Percentiles rank a stretch among this genome's conserved stretches.
Conservation (phyloP, 2,797 vertebrate species). For the Rhinoraja longicauda region DNA sequence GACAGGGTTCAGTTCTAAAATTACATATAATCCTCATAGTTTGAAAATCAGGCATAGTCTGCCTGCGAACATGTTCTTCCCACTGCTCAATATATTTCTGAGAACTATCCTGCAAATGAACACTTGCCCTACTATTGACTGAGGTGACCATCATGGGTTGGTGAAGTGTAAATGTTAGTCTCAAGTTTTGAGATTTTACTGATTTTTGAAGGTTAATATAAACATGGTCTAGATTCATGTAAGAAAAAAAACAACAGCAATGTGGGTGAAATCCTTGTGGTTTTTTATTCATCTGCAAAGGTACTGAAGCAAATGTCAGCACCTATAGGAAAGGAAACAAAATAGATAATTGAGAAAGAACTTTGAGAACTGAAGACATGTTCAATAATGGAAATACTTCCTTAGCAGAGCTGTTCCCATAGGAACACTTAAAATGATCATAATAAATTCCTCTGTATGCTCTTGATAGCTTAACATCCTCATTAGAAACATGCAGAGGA, state of each 20-base stretch:
- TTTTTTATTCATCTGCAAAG: not conserved
- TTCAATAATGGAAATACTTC: not conserved
- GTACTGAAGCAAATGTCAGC: not conserved
- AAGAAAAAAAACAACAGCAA: not conserved
- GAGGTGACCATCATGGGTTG: not conserved
- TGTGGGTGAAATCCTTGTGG: not conserved
- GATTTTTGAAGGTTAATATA: not conserved
- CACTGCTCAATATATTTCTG: not conserved
- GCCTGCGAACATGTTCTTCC: not conserved
- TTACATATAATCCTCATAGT: not conserved
- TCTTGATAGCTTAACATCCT: not conserved
- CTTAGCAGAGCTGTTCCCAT: not conserved
- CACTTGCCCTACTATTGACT: not conserved
- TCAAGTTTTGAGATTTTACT: not conserved
- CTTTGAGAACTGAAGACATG: not conserved
- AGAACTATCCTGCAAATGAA: not conserved
- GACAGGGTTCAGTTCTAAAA: not conserved
- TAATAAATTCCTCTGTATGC: not conserved
- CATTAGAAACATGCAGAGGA: conserved; percentile 8
- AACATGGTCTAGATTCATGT: not conserved
- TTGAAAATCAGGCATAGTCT: not conserved
- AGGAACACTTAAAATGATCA: not conserved
- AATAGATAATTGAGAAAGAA: not conserved
- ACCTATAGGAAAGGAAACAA: not conserved
- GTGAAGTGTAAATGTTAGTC: too few relatives aligned